phyloP scores from a whole-genome alignment of 2,113 vertebrate species.

The Hippocampus comes region DNA sequence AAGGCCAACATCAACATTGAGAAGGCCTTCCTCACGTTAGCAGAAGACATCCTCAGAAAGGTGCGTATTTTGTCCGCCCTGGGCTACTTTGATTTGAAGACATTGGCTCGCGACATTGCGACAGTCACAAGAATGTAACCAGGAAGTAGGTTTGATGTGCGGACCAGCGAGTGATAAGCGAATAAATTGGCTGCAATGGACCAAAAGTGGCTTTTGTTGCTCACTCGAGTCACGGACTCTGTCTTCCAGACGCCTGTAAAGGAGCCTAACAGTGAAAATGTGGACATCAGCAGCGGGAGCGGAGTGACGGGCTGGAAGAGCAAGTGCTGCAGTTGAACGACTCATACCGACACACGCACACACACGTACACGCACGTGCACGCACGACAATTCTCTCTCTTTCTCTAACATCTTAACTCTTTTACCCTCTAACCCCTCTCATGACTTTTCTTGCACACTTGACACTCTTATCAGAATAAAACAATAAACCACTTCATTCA shows the following conservation, averaged over 20 bases:
- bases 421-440: slow-evolving; percentile 67
- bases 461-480: slow-evolving; percentile 80
- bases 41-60: slow-evolving; percentile 99
- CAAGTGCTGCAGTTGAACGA: slow-evolving; percentile 93
- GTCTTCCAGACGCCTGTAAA: slow-evolving; percentile 90
- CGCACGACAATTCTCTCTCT: slow-evolving; percentile 20
- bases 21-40: slow-evolving; percentile 99
- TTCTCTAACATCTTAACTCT: slow-evolving; percentile 60
- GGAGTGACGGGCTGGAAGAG: slow-evolving; percentile 98
- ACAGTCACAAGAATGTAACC: not conserved
- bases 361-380: slow-evolving; percentile 30
- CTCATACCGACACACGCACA: slow-evolving; percentile 48
- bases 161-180: too few species aligned
- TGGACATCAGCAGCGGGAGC: slow-evolving; percentile 94
- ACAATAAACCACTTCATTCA: slow-evolving; percentile 81
- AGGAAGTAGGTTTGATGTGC: too few species aligned
- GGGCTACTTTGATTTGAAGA: not conserved
- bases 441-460: slow-evolving; percentile 67
- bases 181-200: too few species aligned
- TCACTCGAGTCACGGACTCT: too few species aligned
- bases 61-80: slow-evolving; percentile 55
- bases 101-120: not conserved
- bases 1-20: slow-evolving; percentile 99
- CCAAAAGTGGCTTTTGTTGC: too few species aligned
- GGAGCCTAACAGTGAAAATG: slow-evolving; percentile 99